Percentiles rank a stretch among this genome's conserved stretches.
Conservation (phyloP, 2,113 vertebrate species). For the Stictonetta naevosa region DNA sequence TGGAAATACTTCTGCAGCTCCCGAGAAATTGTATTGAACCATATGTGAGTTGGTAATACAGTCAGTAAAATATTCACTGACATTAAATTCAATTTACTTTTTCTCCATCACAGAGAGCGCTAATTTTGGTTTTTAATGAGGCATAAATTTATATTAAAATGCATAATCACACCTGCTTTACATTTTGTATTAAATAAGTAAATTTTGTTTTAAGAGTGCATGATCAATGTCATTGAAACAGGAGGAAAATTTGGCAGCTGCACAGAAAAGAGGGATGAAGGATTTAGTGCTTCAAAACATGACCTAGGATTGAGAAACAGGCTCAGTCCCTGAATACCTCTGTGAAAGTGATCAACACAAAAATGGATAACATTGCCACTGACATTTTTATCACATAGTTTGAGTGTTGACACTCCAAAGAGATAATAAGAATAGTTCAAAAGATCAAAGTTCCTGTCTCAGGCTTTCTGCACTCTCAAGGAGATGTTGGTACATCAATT, state of each 20-base stretch:
- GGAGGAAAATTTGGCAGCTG: slow-evolving; percentile 2
- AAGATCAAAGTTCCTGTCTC: not conserved
- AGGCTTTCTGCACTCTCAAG: slow-evolving; percentile 6
- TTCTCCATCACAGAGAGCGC: not conserved
- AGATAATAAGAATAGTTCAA: slow-evolving; percentile 1
- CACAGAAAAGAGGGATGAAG: not conserved
- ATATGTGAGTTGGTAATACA: not conserved
- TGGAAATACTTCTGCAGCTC: not conserved
- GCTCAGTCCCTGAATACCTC: not conserved
- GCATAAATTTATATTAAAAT: slow-evolving; percentile 26
- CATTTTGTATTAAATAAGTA: not conserved
- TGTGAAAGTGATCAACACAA: slow-evolving; percentile 26
- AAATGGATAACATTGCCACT: slow-evolving; percentile 30
- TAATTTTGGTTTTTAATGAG: not conserved
- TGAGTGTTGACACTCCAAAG: slow-evolving; percentile 29
- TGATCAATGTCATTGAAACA: not conserved
- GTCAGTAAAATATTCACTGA: not conserved
- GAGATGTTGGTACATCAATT: slow-evolving; percentile 6
- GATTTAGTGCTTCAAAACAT: not conserved
- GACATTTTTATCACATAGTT: slow-evolving; percentile 33
- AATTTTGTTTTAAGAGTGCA: not conserved
- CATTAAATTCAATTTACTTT: slow-evolving; percentile 23
- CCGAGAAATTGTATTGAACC: not conserved
- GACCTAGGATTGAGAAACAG: not conserved
- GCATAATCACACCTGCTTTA: not conserved